These are phyloP conservation scores for Willowsia nigromaculata DNA, from an alignment of 2,888 invertebrate genomes.

Conservation along the genomic window DNA sequence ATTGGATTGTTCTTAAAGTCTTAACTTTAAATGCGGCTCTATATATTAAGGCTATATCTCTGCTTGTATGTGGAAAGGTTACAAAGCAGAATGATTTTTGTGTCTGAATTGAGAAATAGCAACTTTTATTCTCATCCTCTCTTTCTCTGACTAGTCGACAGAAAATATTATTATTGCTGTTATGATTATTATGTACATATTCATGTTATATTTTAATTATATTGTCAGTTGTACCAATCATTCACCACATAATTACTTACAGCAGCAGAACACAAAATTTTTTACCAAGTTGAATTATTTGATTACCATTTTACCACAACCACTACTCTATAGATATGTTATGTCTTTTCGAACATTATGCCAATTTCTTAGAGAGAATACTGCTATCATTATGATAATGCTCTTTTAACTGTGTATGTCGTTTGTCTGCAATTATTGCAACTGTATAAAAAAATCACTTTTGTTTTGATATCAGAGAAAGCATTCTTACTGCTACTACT, in stretches of 20 bases:
- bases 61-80: conserved; percentile 33
- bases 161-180: not conserved
- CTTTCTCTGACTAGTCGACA: conserved; percentile 26
- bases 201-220: conserved; percentile 17
- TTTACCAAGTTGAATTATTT: conserved; percentile 37
- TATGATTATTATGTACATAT: conserved; percentile 10
- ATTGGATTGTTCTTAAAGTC: conserved; percentile 19
- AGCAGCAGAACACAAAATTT: conserved; percentile 8
- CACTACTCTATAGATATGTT: not conserved
- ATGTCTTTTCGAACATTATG: conserved; percentile 12
- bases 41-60: conserved; percentile 1
- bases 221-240: not conserved
- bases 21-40: conserved; percentile 39
- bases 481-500: not conserved
- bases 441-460: conserved; percentile 18
- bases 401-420: conserved; percentile 21
- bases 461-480: conserved; percentile 17
- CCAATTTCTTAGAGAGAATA: conserved; percentile 7
- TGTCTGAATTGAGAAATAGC: not conserved
- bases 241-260: not conserved
- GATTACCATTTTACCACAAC: conserved; percentile 31
- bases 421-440: conserved; percentile 21
- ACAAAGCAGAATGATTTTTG: not conserved
- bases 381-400: not conserved
- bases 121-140: not conserved